Evolutionary conservation across 2,797 vertebrate species (phyloP), one percentile per base, ranked within the genome.

Genomic region (Smutsia temminckii): DNA sequence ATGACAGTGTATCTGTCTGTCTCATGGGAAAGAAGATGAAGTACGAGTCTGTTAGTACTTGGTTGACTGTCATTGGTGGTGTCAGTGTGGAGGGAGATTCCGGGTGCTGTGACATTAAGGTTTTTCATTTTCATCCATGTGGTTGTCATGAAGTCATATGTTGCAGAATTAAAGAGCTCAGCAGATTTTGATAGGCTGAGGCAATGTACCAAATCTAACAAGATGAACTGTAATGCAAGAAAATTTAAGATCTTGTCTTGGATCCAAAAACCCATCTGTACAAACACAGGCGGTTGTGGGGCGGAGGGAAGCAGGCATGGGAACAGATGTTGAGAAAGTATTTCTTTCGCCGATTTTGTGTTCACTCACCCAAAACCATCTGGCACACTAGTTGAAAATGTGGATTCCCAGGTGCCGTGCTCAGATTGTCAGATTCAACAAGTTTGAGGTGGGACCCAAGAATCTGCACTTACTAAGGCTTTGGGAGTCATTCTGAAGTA

Each of bases 171-270:
- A 93, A 84, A 94, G 74, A 74, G 66, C 49, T 79, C 63, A 83
- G 51, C 68, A 91, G 64, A 91, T 81, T 91, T 80, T 84, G 61
- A 81, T 83, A 55, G 49, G 51, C 8, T 16, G 34, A 83, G 66
- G 37, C 46, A 93, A 55, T 57, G 29, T 1, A 80, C 6, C 8
- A 75, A 55, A 77, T 66, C 55, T 63, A 95, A 66, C 10, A 66
- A 85, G 25, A 61, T 79, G 66, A 84, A 95, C 89, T 89, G 17
- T 66, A n/a, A 14, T n/a, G 21, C 17, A 89, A 69, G 77, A 87
- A 93, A 88, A 87, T 75, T 20, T 63, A 91, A 91, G 53, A 12
- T 64, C 69, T 94, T 91, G 13, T 92, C 88, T 86, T 66, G 8
- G 17, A 87, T 80, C 78, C 63, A 66, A 93, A 91, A 91, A 18